Percentiles rank a stretch among this genome's conserved stretches.
Conservation (phyloP, 1,140 invertebrate species). For the Nephila pilipes region DNA sequence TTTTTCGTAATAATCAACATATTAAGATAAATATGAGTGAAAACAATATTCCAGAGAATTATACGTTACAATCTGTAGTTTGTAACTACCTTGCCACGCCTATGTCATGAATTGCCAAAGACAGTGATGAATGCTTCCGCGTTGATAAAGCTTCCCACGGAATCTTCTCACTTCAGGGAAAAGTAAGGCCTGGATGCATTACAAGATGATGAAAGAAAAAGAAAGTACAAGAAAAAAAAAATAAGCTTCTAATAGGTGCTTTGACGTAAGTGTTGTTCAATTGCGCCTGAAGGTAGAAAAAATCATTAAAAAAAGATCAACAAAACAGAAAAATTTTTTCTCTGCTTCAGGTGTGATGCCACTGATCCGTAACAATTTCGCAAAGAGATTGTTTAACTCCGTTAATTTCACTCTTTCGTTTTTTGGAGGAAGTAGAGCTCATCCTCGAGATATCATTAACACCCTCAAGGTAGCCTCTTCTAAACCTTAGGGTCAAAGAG, state of each 20-base stretch:
- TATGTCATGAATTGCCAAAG: no score
- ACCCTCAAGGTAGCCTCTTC: neutral
- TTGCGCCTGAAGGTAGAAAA: neutral
- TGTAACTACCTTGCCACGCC: no score
- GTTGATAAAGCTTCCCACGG: neutral
- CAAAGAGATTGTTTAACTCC: neutral
- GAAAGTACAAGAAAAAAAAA: neutral
- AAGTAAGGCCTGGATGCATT: neutral
- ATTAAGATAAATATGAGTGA: no score
- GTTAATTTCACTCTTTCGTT: neutral
- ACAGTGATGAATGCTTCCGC: neutral
- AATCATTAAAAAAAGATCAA: neutral
- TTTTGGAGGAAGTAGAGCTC: neutral
- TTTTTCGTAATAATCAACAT: no score
- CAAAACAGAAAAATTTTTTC: neutral
- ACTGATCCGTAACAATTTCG: neutral
- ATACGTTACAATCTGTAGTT: no score
- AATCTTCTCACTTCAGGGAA: neutral
- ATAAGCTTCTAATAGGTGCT: neutral
- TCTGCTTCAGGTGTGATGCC: neutral
- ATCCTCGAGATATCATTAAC: neutral
- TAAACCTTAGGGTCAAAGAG: neutral
- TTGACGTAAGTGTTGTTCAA: neutral
- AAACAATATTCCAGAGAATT: no score
- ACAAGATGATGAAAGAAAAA: neutral